Percentiles rank a stretch among this genome's conserved stretches.
phyloP scores from a whole-genome alignment of 2,888 invertebrate species.

The Drymonia ruficornis region DNA sequence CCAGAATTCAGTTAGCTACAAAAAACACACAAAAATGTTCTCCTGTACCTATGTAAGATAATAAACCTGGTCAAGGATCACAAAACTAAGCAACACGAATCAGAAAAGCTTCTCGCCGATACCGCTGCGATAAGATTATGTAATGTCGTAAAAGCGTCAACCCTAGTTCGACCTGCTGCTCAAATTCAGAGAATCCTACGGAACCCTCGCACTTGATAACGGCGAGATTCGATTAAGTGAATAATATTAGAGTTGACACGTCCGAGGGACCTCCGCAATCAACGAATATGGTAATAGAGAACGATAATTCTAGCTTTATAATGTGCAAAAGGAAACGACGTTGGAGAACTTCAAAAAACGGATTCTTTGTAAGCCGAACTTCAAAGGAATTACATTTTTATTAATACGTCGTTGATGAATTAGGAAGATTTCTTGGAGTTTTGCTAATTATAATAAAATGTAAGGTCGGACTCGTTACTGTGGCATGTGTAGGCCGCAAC shows the following conservation, averaged over 20 bases:
- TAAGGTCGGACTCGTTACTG: conserved; percentile 13
- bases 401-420: conserved; percentile 34
- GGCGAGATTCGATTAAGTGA: conserved; percentile 51
- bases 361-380: conserved; percentile 35
- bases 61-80: no score
- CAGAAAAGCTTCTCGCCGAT: no score
- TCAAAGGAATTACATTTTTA: conserved; percentile 43
- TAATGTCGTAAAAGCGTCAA: not conserved
- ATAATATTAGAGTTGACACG: conserved; percentile 49
- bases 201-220: conserved; percentile 32
- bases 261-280: conserved; percentile 34
- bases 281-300: conserved; percentile 37
- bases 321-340: conserved; percentile 29
- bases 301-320: conserved; percentile 19
- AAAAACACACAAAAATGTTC: no score
- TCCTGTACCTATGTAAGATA: no score
- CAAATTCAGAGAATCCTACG: conserved; percentile 35
- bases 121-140: not conserved
- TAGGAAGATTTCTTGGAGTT: conserved; percentile 19
- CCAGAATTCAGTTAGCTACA: no score
- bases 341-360: conserved; percentile 34
- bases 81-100: no score
- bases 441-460: conserved; percentile 14
- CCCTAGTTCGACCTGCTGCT: conserved; percentile 16
- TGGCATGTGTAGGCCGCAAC: conserved; percentile 12